Base-by-base conservation (phyloP, 1,140 invertebrate genomes). In the Papilio dardanus region DNA sequence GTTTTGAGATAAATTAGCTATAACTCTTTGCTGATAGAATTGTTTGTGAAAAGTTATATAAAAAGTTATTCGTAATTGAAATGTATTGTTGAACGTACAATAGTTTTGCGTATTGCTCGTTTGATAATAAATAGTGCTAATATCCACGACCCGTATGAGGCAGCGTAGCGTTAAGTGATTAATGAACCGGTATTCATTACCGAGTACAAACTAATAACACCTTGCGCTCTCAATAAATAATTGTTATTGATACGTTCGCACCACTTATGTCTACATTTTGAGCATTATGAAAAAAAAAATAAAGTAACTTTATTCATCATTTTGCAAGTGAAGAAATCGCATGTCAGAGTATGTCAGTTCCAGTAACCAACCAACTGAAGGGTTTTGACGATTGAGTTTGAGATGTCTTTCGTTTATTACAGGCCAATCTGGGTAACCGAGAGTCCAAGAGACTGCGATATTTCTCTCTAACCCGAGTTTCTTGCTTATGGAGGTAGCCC, bases 131-230 rank as follows among this genome's bases (percentile, higher is more conserved):
- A 62, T 28, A 62, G 24, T 62, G 54, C 3, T 62, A 62, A 14
- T 28, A 62, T 62, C 54, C 54, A 28, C 24, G 54, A 62, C 54
- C 54, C 54, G 24, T 28, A 28, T 28, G 24, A 62, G 24, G 54
- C 54, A 62, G 21, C 54, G 54, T 28, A 62, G 54, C 54, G 54
- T 62, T 62, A 62, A 62, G 54, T 62, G 54, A 62, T 28, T 62
- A 62, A 62, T 62, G 24, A 62, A 62, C 54, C 30, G 54, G 24
- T 62, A 62, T 62, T 28, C 54, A 62, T 62, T 62, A 62, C 24
- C 21, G 10, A 62, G 54, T 62, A 62, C 21, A 62, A 62, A 62
- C 54, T 54, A 54, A 54, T 54, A 54, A 54, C 50, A 54, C 50
- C 50, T 21, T 54, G 8, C 21, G 21, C 21, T 24, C 46, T 6